Evolutionary conservation across 2,113 vertebrate species (phyloP), one percentile per base, ranked within the genome.

Genomic region (Phaetusa simplex): DNA sequence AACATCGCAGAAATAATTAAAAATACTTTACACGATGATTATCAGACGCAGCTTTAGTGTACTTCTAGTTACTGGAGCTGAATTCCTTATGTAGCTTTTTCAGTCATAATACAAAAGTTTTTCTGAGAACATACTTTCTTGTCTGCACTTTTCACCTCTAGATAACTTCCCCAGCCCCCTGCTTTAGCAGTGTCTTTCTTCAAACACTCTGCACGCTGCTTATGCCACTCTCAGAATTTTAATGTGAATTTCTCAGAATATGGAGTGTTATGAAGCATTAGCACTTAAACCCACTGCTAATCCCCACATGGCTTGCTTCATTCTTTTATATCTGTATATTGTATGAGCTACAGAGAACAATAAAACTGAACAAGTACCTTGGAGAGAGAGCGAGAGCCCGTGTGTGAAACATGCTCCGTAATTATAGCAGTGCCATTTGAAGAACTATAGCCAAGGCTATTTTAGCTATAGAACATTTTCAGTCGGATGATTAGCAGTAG

Each of bases 251-350:
- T 93, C 72, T 95, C 80, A 93, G 79, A 97, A 95, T 86, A 95
- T 52, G 67, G 91, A 89, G 92, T 69, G 47, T 96, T 98, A 79
- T 53, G 86, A 93, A 97, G 92, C 88, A 96, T 97, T 97, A 98
- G 95, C 93, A 93, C 95, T 96, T 97, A 97, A 98, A 97, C 72
- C 73, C 86, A 76, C 73, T 91, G 53, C 90, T 97, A 97, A 98
- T 97, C 94, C 94, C 90, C 95, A 81, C 95, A 82, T 74, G 95
- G 53, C 71, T 97, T 70, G 73, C 91, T 88, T 90, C 97, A 96
- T 95, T 96, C 88, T 96, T 96, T 96, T 94, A 74, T 96, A 96
- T 96, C 79, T 89, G 55, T 69, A 67, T 84, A 86, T 71, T 94
- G 47, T 82, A 86, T 84, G 91, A 93, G 83, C 50, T 66, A 93